Conservation (phyloP, 2,113 vertebrate genomes). For the Hippopotamus amphibius region DNA sequence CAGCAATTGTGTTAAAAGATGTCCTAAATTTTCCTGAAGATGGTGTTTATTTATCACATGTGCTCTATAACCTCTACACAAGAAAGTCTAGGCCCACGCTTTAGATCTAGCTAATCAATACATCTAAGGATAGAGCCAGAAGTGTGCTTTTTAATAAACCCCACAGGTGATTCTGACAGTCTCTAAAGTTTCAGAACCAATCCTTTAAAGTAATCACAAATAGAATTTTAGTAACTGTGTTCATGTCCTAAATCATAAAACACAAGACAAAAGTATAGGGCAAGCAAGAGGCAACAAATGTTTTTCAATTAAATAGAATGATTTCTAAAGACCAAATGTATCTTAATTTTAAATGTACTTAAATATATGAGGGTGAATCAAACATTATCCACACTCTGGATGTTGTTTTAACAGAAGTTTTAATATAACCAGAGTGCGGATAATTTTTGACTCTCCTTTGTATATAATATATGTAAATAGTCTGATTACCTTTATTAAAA, state of each 20-base stretch:
- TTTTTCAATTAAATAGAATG: slow-evolving; percentile 48
- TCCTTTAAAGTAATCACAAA: slow-evolving; percentile 40
- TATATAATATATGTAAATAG: neutral
- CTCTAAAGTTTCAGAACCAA: neutral
- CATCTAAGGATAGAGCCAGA: neutral
- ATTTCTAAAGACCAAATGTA: slow-evolving; percentile 18
- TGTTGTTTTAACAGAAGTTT: no score
- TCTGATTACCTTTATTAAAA: slow-evolving; percentile 25
- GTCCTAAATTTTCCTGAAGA: neutral
- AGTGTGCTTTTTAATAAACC: neutral
- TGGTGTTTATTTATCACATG: neutral
- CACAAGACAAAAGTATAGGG: neutral
- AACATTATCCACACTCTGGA: no score
- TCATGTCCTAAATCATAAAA: slow-evolving; percentile 25
- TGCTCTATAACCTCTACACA: neutral
- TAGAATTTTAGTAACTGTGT: slow-evolving; percentile 9
- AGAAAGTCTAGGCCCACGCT: neutral
- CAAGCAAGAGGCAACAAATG: neutral
- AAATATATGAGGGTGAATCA: no score
- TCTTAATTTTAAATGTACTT: neutral
- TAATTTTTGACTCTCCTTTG: no score
- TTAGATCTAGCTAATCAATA: neutral
- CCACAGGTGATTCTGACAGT: neutral
- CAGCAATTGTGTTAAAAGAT: neutral
- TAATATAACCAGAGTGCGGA: no score